Evolutionary conservation across 2,888 invertebrate genomes (phyloP).

Genomic region (Drosophila percnosoma): DNA sequence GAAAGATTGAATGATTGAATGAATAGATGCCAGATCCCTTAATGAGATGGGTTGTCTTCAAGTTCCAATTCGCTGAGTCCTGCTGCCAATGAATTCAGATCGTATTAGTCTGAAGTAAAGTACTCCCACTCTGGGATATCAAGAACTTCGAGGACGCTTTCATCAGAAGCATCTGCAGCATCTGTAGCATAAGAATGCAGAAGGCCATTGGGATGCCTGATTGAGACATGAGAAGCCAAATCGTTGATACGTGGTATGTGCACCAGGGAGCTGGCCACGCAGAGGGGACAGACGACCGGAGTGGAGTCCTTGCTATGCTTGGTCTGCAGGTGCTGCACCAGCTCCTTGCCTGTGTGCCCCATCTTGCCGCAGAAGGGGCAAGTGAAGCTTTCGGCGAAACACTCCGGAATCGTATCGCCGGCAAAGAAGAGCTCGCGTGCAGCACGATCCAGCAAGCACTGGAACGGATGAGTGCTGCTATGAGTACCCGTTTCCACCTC

Average conservation of each 20-base stretch:
- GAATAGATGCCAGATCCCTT: background rate
- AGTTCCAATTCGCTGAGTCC: background rate
- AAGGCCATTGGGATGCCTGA: constrained; percentile 26
- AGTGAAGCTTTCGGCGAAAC: constrained; percentile 63
- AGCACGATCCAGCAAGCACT: constrained; percentile 53
- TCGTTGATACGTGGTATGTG: constrained; percentile 4
- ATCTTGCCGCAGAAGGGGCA: constrained; percentile 23
- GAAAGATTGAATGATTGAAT: background rate
- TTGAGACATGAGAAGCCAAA: constrained; percentile 35
- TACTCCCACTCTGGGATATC: background rate
- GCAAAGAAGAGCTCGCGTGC: constrained; percentile 44
- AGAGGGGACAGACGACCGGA: constrained; percentile 57
- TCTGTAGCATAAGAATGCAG: background rate
- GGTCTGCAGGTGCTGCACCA: constrained; percentile 11
- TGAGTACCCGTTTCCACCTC: constrained; percentile 34
- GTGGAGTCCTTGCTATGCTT: constrained; percentile 30
- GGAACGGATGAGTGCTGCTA: constrained; percentile 50
- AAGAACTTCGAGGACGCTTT: background rate
- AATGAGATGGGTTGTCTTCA: background rate
- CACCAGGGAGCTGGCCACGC: constrained; percentile 38
- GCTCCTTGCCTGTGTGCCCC: background rate
- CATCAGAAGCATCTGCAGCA: fast-evolving
- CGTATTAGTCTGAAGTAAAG: background rate
- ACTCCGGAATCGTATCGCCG: constrained; percentile 41
- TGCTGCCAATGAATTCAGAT: background rate